Evolutionary conservation across 1,140 invertebrate species (phyloP), one percentile per base, ranked within the genome.

Genomic region (Drosophila bifasciata): DNA sequence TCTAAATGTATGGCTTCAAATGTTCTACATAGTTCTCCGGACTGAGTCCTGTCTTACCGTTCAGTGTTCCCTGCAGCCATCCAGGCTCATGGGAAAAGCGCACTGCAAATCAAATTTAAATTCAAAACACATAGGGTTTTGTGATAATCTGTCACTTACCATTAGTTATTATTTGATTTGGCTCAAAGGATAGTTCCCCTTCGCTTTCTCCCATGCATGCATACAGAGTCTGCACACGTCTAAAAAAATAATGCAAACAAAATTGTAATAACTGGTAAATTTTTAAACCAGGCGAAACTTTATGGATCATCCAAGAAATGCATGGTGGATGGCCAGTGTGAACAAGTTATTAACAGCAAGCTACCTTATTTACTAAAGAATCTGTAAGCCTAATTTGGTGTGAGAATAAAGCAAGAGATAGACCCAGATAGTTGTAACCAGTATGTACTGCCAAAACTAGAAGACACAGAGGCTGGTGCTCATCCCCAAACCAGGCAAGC

Each of bases 141-240:
- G 11, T 5, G 32, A 36, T 4, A 43, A n/a, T 44, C 9, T 50
- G 5, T 5, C 13, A 92, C 93, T 94, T 94, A 98, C 97, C 98
- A 94, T 99, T 97, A 62, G 96, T 97, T 78, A 99, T 98, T 76
- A 99, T 98, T 94, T 98, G 96, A 94, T 99, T 99, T 70, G 98
- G 97, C 93, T 99, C 97, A 94, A 99, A 99, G 40, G 98, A 99
- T 67, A 99, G 93, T 93, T 99, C 98, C 62, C 97, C 96, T 91
- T 98, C 97, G 93, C 97, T 98, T 93, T 99, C 98, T 53, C 97
- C 98, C 72, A 98, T 94, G 92, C 98, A 99, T 46, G 97, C 96
- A 92, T 99, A 99, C 36, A 99, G 92, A 46, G 98, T 99, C 85
- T 98, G 93, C 32, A 99, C 98, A 92, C 96, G 93, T 83, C 95